A percentile compares a stretch with the other conserved stretches of the same genome.
Evolutionary conservation across 2,797 vertebrate genomes (phyloP).

Genomic region (Prunella strophiata): DNA sequence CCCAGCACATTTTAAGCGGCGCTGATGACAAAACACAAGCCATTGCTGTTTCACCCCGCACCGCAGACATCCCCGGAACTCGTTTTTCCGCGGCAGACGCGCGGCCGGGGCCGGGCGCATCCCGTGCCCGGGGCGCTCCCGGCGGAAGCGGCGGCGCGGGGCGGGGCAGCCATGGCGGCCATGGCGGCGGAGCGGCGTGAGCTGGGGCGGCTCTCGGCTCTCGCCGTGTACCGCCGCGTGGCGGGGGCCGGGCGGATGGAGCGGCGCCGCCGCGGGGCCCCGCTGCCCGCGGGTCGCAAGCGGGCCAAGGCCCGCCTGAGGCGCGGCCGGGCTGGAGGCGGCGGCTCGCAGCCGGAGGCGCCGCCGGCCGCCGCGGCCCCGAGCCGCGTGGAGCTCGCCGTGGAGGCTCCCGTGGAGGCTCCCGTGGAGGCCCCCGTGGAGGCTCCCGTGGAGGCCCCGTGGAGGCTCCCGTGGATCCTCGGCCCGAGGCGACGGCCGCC

Average conservation of each 20-base stretch:
- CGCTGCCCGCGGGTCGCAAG: neutral
- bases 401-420: neutral
- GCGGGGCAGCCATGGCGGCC: neutral
- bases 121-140: accelerated
- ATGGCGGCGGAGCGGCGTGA: neutral
- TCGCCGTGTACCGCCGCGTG: neutral
- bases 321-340: neutral
- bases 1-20: accelerated
- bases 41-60: accelerated
- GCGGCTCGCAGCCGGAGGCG: neutral
- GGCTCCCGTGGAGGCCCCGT: neutral
- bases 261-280: neutral
- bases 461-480: neutral
- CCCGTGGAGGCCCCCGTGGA: neutral
- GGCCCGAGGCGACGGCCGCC: neutral
- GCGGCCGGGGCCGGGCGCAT: neutral
- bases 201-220: neutral
- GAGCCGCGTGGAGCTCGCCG: neutral
- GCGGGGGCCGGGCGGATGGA: neutral
- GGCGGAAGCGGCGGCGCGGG: neutral
- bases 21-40: accelerated
- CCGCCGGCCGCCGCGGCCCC: neutral
- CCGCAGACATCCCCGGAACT: accelerated
- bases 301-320: neutral
- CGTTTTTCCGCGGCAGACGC: neutral